Evolutionary conservation across 2,888 invertebrate species (phyloP).

Genomic region (Hydriomena furcata): DNA sequence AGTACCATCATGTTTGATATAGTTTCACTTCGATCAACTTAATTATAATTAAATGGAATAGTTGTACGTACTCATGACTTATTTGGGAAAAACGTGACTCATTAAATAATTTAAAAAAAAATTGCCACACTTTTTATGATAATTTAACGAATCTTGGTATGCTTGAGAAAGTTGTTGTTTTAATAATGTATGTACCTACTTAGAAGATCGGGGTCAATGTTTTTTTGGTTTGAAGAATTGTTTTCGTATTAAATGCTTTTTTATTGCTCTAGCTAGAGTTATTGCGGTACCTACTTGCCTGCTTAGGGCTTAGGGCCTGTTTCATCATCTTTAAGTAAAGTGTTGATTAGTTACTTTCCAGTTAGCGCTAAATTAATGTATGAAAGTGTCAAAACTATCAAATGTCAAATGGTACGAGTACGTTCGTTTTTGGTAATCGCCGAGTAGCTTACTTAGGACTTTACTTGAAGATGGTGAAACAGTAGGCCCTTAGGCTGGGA

Average conservation of each 20-base stretch:
- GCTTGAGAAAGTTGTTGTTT: conserved; percentile 52
- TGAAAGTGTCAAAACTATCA: too few species aligned
- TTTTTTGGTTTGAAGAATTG: conserved; percentile 30
- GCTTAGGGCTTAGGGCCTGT: too few species aligned
- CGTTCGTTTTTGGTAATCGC: too few species aligned
- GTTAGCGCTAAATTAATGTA: too few species aligned
- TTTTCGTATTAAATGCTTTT: conserved; percentile 5
- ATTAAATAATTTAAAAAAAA: conserved; percentile 52
- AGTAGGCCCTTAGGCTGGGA: too few species aligned
- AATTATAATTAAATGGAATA: conserved; percentile 56
- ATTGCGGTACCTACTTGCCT: too few species aligned
- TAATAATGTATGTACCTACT: conserved; percentile 10
- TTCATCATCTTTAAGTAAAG: too few species aligned
- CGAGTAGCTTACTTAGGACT: too few species aligned
- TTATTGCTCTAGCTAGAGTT: too few species aligned
- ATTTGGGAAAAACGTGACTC: conserved; percentile 49
- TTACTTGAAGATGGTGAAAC: too few species aligned
- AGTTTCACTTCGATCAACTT: conserved; percentile 36
- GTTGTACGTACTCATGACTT: conserved; percentile 30
- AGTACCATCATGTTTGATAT: conserved; percentile 1
- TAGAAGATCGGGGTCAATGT: conserved; percentile 41
- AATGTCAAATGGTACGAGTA: too few species aligned
- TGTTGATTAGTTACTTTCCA: too few species aligned
- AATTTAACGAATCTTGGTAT: conserved; percentile 41
- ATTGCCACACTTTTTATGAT: conserved; percentile 55